Evolutionary conservation across 2,113 vertebrate species (phyloP).

Genomic region (Fulmarus glacialis): DNA sequence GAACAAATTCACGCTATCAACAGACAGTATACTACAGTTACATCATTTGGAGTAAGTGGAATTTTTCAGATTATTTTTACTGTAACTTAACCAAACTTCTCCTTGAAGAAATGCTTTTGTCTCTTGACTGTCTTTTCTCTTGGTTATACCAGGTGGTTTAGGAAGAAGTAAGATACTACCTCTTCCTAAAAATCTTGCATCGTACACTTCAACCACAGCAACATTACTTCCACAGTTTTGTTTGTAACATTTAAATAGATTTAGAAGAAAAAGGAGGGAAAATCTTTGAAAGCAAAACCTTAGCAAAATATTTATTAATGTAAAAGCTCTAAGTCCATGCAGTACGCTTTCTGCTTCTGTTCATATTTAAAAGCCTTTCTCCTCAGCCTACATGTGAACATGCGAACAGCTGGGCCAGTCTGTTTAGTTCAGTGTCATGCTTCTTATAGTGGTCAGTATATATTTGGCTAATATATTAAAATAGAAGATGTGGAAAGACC

Average conservation of each 20-base stretch:
- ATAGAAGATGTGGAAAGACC: background rate
- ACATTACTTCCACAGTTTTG: fast-evolving
- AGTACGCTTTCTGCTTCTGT: background rate
- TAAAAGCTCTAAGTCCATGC: background rate
- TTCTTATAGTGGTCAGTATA: background rate
- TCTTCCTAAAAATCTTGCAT: background rate
- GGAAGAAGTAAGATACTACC: background rate
- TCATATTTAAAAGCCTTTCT: background rate
- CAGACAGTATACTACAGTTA: background rate
- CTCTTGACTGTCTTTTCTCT: background rate
- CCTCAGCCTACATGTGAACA: background rate
- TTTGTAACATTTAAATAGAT: background rate
- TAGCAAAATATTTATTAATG: background rate
- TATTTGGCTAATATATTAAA: background rate
- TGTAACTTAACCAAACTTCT: background rate
- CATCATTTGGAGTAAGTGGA: background rate
- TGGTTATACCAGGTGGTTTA: background rate
- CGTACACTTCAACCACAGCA: background rate
- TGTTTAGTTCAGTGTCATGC: background rate
- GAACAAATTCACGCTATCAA: background rate
- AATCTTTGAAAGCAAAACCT: background rate
- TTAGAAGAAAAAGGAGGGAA: background rate
- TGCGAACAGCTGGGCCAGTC: fast-evolving
- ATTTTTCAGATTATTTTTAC: background rate
- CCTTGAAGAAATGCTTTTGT: background rate